Conservation (phyloP, 2,113 vertebrate species). For the Sturnus vulgaris region DNA sequence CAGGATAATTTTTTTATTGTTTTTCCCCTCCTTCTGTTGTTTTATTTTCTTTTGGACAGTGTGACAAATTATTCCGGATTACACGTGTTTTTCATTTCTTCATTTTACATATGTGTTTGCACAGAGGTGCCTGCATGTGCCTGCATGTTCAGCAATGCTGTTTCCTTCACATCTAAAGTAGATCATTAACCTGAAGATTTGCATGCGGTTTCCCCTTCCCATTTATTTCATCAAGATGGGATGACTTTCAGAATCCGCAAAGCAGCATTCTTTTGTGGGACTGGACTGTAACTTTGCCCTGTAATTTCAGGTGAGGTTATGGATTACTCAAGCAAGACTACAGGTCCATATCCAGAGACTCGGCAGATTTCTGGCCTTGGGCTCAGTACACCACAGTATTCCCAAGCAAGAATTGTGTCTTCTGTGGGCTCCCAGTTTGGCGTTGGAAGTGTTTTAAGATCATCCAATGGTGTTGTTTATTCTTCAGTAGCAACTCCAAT, state of each 20-base stretch:
- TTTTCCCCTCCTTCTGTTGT: constrained; percentile 66
- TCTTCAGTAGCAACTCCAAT: constrained; percentile 89
- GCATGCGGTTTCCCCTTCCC: constrained; percentile 79
- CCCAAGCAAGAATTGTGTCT: constrained; percentile 81
- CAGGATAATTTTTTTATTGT: constrained; percentile 71
- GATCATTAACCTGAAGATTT: constrained; percentile 78
- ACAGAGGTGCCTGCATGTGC: constrained; percentile 90
- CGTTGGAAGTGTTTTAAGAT: constrained; percentile 85
- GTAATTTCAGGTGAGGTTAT: constrained; percentile 95
- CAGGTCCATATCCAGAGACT: constrained; percentile 81
- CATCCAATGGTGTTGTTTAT: constrained; percentile 92
- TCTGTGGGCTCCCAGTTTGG: constrained; percentile 79
- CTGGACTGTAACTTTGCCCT: constrained; percentile 87
- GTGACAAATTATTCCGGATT: constrained; percentile 68
- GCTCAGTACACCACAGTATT: constrained; percentile 82
- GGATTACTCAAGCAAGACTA: constrained; percentile 95
- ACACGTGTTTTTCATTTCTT: constrained; percentile 67
- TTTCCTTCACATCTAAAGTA: constrained; percentile 84
- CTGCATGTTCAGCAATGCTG: constrained; percentile 92
- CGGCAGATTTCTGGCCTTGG: constrained; percentile 79
- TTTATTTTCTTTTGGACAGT: constrained; percentile 72
- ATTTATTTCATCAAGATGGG: constrained; percentile 76
- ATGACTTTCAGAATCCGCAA: constrained; percentile 69
- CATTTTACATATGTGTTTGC: constrained; percentile 73
- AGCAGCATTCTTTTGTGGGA: constrained; percentile 69